Conservation (phyloP, 2,888 invertebrate species). For the Rhagonycha lutea region DNA sequence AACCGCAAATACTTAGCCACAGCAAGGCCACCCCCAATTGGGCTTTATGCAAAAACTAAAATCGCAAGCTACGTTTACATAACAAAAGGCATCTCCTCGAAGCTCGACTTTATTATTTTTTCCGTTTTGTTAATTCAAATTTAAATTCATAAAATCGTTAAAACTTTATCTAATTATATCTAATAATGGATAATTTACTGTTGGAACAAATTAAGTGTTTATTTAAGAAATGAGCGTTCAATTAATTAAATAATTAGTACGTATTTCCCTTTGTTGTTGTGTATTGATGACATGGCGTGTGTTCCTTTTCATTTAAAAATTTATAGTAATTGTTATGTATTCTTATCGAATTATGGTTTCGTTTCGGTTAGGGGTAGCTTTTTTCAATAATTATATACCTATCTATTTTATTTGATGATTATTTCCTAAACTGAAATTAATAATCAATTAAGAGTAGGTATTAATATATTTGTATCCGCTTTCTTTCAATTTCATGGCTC, state of each 20-base stretch:
- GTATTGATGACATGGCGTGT: conserved; percentile 40
- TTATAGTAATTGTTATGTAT: conserved; percentile 38
- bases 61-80: conserved; percentile 27
- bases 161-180: not conserved
- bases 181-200: conserved; percentile 1
- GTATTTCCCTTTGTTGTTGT: conserved; percentile 37
- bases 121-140: not conserved
- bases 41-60: conserved; percentile 25
- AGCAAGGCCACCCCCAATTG: conserved; percentile 23
- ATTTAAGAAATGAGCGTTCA: conserved; percentile 42
- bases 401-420: conserved; percentile 23
- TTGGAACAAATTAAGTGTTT: conserved; percentile 42
- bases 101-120: not conserved
- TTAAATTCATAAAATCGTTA: not conserved
- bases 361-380: conserved; percentile 14
- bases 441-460: conserved; percentile 19
- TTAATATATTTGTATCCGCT: conserved; percentile 4
- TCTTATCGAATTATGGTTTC: conserved; percentile 25
- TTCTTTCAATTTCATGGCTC: not conserved
- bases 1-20: conserved; percentile 42
- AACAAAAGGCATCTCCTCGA: conserved; percentile 16
- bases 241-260: conserved; percentile 45
- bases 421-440: conserved; percentile 16
- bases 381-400: conserved; percentile 14
- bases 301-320: conserved; percentile 36